Conservation (phyloP, 1,140 invertebrate genomes). For the Nebria ingens region DNA sequence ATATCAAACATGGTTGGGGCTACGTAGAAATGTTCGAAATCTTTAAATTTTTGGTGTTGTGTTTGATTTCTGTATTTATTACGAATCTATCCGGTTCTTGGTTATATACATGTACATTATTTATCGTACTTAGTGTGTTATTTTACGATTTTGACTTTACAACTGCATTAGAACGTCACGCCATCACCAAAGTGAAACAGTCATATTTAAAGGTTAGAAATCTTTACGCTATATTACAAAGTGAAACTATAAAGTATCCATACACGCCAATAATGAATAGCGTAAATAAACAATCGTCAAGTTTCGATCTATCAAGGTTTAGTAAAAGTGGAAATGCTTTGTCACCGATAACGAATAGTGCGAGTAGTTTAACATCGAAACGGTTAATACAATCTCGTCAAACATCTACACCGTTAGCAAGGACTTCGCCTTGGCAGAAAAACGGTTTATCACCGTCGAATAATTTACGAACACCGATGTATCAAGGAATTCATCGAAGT, state of each 20-base stretch:
- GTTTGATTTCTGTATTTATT: slow-evolving; percentile 1
- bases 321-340: slow-evolving; percentile 4
- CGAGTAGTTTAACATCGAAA: background rate
- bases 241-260: background rate
- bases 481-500: background rate
- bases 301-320: background rate
- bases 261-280: background rate
- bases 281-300: background rate
- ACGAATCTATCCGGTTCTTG: background rate
- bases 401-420: background rate
- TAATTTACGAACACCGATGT: background rate
- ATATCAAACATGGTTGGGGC: slow-evolving; percentile 4
- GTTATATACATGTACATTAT: background rate
- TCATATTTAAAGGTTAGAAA: slow-evolving; percentile 8
- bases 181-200: background rate
- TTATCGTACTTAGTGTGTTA: background rate
- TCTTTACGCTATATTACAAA: background rate
- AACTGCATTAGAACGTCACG: background rate
- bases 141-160: slow-evolving; percentile 5
- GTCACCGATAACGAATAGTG: slow-evolving; percentile 1
- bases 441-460: background rate
- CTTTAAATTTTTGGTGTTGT: slow-evolving; percentile 3
- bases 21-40: slow-evolving; percentile 1
- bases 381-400: background rate
- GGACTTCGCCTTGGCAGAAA: background rate